Base-by-base conservation (phyloP, 2,113 vertebrate genomes). In the Nerophis lumbriciformis region DNA sequence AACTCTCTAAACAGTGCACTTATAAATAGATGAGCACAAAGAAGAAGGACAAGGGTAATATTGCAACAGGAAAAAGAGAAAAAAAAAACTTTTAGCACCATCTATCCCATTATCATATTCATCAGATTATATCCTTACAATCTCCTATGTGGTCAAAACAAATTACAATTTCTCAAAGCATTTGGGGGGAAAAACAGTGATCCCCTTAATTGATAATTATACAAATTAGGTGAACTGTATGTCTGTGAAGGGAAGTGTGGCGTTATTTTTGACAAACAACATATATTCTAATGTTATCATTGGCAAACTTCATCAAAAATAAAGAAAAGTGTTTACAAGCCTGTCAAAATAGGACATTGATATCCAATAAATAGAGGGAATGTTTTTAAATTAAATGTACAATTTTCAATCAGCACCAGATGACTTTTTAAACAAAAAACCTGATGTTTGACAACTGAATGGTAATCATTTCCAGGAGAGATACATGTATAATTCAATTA, bases 1-100 rank as follows among this genome's bases (percentile, higher is more conserved):
- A 85, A 87, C 81, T 86, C 75, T 88, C 79, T 87, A 89, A 90
- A 90, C 89, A 92, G 91, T 92, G 91, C 89, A 92, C 88, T 88
- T 90, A 89, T 89, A 90, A 91, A 91, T 89, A 85, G 85, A 88
- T 79, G 84, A 90, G 84, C 85, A 90, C 85, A 87, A 91, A 89
- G 74, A 84, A 79, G 82, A 87, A 76, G 75, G 85, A 74, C 79
- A 72, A 84, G 69, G 80, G 77, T 83, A 73, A 87, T 90, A 91
- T 90, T 92, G 88, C 88, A 90, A 90, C 83, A 89, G 83, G 86
- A 90, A 90, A 87, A 90, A 90, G 88, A 89, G 80, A 90, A 79
- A 74, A 55, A 79, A 69, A 77, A 80, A 88, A 90, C 83, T 73
- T 78, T 84, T 88, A 90, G 90, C 90, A 92, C 90, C 90, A 84